Conservation (phyloP, 2,888 invertebrate species). For the Drosophila austrosaltans region DNA sequence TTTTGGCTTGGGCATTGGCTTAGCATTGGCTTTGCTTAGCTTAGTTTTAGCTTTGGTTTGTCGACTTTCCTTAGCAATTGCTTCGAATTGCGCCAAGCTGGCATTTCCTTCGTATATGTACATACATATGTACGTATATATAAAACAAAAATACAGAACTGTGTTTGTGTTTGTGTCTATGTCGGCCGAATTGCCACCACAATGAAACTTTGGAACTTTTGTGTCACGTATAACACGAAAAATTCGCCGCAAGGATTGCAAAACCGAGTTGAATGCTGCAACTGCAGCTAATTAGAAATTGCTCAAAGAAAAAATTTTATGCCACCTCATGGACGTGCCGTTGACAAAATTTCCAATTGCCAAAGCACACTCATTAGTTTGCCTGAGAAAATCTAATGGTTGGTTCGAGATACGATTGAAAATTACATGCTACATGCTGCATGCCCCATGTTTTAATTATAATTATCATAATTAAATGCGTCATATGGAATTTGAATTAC, state of each 20-base stretch:
- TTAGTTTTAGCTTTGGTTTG: neutral
- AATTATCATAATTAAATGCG: constrained; percentile 39
- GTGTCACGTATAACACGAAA: constrained; percentile 56
- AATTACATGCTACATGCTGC: constrained; percentile 3
- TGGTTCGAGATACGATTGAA: constrained; percentile 7
- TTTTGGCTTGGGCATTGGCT: neutral
- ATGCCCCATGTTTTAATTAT: constrained; percentile 1
- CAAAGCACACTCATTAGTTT: constrained; percentile 24
- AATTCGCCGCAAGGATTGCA: constrained; percentile 59
- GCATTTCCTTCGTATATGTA: neutral
- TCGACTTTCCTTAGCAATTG: neutral
- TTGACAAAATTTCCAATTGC: constrained; percentile 40
- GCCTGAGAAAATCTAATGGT: constrained; percentile 2
- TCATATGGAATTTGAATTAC: constrained; percentile 36
- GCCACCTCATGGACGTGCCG: constrained; percentile 59
- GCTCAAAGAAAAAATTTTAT: constrained; percentile 61
- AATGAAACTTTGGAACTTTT: constrained; percentile 29
- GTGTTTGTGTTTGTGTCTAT: constrained; percentile 1
- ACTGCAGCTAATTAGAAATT: constrained; percentile 67
- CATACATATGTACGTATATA: too few relatives aligned
- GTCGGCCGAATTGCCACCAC: neutral
- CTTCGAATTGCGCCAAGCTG: constrained; percentile 1
- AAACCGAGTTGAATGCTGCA: constrained; percentile 29
- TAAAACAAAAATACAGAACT: constrained; percentile 1
- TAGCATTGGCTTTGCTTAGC: neutral